A percentile compares a stretch with the other conserved stretches of the same genome.
phyloP scores from a whole-genome alignment of 2,113 vertebrate genomes.

The Hippocampus barbouri region DNA sequence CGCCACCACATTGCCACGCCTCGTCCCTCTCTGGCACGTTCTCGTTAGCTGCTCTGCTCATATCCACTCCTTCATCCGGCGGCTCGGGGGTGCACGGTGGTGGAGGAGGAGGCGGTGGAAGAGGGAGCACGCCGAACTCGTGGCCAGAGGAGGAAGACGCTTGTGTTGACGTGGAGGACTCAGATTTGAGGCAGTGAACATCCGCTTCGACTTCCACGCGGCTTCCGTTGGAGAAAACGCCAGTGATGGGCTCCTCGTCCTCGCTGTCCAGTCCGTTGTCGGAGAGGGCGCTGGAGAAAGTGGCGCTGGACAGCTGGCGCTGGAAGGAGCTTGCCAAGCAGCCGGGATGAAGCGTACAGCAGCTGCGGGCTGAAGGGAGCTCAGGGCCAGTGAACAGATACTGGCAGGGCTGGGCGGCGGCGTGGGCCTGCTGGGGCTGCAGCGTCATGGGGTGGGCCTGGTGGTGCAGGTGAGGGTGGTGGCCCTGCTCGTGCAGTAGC shows the following conservation, averaged over 20 bases:
- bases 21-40: conserved; percentile 67
- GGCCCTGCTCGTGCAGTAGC: conserved; percentile 63
- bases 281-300: conserved; percentile 94
- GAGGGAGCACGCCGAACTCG: conserved; percentile 37
- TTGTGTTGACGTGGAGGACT: conserved; percentile 28
- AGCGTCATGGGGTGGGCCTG: conserved; percentile 48
- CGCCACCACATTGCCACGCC: conserved; percentile 39
- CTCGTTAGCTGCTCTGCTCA: conserved; percentile 68
- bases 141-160: conserved; percentile 30
- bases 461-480: conserved; percentile 60
- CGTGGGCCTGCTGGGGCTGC: conserved; percentile 59
- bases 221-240: conserved; percentile 94
- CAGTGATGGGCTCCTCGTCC: conserved; percentile 93
- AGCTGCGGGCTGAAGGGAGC: conserved; percentile 76
- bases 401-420: conserved; percentile 57
- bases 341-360: conserved; percentile 85
- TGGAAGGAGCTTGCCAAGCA: conserved; percentile 83
- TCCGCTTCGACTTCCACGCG: conserved; percentile 93
- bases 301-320: conserved; percentile 93
- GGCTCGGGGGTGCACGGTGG: conserved; percentile 75
- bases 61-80: conserved; percentile 76
- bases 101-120: conserved; percentile 64
- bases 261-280: conserved; percentile 97
- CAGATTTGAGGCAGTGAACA: conserved; percentile 80
- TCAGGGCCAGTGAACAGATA: conserved; percentile 59